Evolutionary conservation across 2,113 vertebrate genomes (phyloP).

Genomic region (Cacatua alba): DNA sequence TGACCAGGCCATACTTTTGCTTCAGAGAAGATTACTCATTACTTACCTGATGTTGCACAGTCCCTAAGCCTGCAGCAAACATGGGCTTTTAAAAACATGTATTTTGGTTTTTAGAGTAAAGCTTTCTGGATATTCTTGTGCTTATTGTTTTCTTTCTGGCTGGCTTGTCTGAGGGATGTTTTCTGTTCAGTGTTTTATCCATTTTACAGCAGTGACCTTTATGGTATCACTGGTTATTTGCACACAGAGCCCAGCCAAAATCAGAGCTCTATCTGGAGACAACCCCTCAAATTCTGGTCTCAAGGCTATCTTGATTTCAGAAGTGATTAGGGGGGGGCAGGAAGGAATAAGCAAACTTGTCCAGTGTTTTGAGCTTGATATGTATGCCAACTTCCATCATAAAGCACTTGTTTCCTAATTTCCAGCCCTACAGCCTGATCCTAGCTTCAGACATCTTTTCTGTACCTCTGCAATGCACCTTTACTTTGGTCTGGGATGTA

Average conservation of each 20-base stretch:
- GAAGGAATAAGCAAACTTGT: not conserved
- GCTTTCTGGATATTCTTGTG: not conserved
- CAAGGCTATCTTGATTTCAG: not conserved
- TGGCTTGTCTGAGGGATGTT: not conserved
- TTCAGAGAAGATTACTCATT: not conserved
- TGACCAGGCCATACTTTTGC: not conserved
- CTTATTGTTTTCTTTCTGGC: not conserved
- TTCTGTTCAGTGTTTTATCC: not conserved
- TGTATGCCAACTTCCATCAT: not conserved
- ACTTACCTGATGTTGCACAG: not conserved
- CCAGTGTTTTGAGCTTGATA: not conserved
- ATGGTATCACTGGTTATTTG: not conserved
- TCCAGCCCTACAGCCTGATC: not conserved
- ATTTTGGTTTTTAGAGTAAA: not conserved
- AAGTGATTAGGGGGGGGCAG: not conserved
- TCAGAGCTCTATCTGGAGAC: not conserved
- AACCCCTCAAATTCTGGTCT: not conserved
- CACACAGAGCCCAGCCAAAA: not conserved
- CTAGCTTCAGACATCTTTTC: not conserved
- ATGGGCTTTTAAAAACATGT: not conserved
- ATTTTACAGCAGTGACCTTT: not conserved
- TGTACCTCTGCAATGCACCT: constrained; percentile 17
- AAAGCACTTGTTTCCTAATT: constrained; percentile 2
- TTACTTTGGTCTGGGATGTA: not conserved
- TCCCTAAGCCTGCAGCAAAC: not conserved